Percentiles rank a stretch among this genome's conserved stretches.
Evolutionary conservation across 2,113 vertebrate species (phyloP).

Genomic region (Gnathonemus echidnorhynchus): DNA sequence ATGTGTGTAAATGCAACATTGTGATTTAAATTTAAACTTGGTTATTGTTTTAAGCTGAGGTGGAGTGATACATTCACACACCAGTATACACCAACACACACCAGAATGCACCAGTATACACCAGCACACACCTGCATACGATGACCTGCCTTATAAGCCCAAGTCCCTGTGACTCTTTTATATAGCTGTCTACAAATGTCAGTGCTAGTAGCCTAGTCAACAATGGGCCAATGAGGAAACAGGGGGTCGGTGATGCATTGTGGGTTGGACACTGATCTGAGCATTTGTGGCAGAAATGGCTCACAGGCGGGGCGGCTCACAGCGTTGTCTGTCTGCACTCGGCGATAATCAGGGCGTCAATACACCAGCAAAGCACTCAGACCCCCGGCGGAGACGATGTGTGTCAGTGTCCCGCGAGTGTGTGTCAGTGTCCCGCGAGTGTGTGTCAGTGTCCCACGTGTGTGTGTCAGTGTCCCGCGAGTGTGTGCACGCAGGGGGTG

Average conservation of each 20-base stretch:
- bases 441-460: neutral
- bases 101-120: neutral
- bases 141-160: neutral
- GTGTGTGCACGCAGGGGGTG: neutral
- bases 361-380: conserved; percentile 29
- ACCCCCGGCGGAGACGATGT: conserved; percentile 16
- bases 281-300: neutral
- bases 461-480: conserved; percentile 22
- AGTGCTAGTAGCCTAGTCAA: neutral
- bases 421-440: conserved; percentile 23
- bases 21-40: neutral
- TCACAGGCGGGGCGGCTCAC: neutral
- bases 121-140: neutral
- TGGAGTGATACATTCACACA: neutral
- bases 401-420: neutral
- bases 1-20: neutral
- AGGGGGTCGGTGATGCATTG: neutral
- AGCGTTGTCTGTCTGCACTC: neutral
- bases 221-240: neutral
- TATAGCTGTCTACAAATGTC: neutral
- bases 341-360: conserved; percentile 28
- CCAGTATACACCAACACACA: neutral
- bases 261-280: neutral
- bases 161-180: neutral
- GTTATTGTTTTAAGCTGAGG: neutral